Percentiles rank a stretch among this genome's conserved stretches.
Evolutionary conservation across 2,797 vertebrate species (phyloP).

Genomic region (Pelobates cultripes): DNA sequence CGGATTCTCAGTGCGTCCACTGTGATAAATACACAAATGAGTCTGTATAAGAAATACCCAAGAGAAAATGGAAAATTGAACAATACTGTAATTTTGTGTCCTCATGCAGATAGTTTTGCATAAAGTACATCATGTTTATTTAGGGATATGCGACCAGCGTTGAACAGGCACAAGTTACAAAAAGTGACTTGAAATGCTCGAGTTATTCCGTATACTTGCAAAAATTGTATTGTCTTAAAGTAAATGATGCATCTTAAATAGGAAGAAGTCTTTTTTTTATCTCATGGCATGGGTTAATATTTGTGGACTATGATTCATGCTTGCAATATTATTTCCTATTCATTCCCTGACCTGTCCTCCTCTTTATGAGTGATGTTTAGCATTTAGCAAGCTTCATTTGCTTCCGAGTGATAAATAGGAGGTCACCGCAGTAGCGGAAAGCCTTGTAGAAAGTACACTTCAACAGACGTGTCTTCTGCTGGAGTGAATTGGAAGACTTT

Average conservation of each 20-base stretch:
- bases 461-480: conserved; percentile 34
- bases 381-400: conserved; percentile 46
- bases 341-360: conserved; percentile 24
- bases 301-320: background rate
- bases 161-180: too few relatives aligned
- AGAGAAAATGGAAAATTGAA: conserved; percentile 27
- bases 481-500: conserved; percentile 26
- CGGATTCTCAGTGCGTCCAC: conserved; percentile 4
- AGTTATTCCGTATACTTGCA: too few relatives aligned
- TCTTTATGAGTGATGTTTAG: conserved; percentile 12
- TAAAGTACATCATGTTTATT: conserved; percentile 7
- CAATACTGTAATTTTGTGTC: conserved; percentile 7
- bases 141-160: too few relatives aligned
- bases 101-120: conserved; percentile 4
- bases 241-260: background rate
- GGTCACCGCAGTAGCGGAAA: conserved; percentile 22
- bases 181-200: too few relatives aligned
- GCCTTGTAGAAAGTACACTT: conserved; percentile 25
- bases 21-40: conserved; percentile 41
- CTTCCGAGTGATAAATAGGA: conserved; percentile 42
- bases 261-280: background rate
- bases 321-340: conserved; percentile 6
- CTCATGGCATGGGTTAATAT: background rate
- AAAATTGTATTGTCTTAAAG: too few relatives aligned
- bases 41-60: conserved; percentile 1